These are phyloP conservation scores for Watsonalla cultraria DNA, from an alignment of 2,888 invertebrate genomes.

Conservation along the genomic window DNA sequence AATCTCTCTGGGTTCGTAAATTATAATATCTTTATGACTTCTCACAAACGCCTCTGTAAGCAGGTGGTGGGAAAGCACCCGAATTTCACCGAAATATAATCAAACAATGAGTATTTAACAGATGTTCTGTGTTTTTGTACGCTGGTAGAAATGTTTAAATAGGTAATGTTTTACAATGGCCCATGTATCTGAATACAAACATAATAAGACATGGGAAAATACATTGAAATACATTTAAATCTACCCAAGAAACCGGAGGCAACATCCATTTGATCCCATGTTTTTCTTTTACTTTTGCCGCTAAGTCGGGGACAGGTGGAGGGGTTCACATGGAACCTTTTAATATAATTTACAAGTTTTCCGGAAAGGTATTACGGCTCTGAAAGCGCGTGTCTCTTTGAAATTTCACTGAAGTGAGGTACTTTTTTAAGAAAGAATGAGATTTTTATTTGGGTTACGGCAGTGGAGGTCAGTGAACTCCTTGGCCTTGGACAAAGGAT, in stretches of 20 bases:
- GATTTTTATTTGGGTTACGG: not conserved
- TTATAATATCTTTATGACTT: not conserved
- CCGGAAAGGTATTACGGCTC: slow-evolving; percentile 29
- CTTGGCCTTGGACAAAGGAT: not conserved
- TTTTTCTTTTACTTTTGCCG: slow-evolving; percentile 25
- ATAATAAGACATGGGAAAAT: not conserved
- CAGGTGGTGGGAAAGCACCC: too few relatives aligned
- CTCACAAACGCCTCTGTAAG: too few relatives aligned
- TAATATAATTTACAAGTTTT: slow-evolving; percentile 45
- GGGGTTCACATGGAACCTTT: slow-evolving; percentile 39
- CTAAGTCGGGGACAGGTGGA: slow-evolving; percentile 32
- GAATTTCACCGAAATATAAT: too few relatives aligned
- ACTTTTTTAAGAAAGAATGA: slow-evolving; percentile 6
- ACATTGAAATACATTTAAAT: not conserved
- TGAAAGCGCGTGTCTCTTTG: slow-evolving; percentile 28
- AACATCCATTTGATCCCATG: slow-evolving; percentile 17
- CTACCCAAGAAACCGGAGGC: not conserved
- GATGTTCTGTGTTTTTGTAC: too few relatives aligned
- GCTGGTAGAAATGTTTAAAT: too few relatives aligned
- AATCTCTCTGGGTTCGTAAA: not conserved
- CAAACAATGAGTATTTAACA: too few relatives aligned
- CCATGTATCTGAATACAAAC: too few relatives aligned
- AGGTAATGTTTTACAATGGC: too few relatives aligned
- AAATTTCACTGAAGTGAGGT: slow-evolving; percentile 19
- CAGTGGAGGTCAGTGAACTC: not conserved